Percentiles rank a stretch among this genome's conserved stretches.
These are phyloP conservation scores for Scolopax mira DNA, from an alignment of 2,113 vertebrate species.

Conservation along the genomic window DNA sequence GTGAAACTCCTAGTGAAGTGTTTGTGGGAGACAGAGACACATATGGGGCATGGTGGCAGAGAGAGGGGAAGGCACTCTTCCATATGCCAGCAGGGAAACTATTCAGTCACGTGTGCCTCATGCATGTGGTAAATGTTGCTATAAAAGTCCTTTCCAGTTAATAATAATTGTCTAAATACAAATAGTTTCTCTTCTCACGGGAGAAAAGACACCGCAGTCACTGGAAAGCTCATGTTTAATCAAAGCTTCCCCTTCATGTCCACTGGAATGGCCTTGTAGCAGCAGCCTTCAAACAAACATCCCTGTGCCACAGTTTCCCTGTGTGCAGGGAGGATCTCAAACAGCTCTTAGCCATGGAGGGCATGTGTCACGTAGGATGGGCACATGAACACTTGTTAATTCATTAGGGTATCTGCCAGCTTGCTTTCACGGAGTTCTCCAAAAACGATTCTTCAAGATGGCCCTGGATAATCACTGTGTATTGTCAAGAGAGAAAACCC, in stretches of 20 bases:
- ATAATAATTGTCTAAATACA: not conserved
- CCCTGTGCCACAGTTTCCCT: not conserved
- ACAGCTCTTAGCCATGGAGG: not conserved
- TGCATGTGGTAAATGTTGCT: not conserved
- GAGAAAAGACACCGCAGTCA: not conserved
- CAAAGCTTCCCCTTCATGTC: not conserved
- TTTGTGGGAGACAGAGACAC: not conserved
- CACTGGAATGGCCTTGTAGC: not conserved
- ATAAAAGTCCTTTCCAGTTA: slow-evolving; percentile 8
- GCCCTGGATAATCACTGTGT: not conserved
- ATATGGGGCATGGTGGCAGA: not conserved
- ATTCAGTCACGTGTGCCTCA: not conserved
- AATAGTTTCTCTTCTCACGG: not conserved
- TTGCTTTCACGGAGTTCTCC: not conserved
- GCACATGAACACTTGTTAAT: not conserved
- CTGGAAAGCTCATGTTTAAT: not conserved
- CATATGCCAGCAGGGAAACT: slow-evolving; percentile 6
- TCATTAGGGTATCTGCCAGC: not conserved
- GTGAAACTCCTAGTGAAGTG: not conserved
- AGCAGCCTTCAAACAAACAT: not conserved
- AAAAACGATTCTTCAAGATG: not conserved
- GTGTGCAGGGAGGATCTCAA: not conserved
- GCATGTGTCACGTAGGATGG: not conserved
- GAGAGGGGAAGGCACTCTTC: not conserved
- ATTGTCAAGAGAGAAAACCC: not conserved